Conservation (phyloP, 2,113 vertebrate species). For the Alosa alosa region DNA sequence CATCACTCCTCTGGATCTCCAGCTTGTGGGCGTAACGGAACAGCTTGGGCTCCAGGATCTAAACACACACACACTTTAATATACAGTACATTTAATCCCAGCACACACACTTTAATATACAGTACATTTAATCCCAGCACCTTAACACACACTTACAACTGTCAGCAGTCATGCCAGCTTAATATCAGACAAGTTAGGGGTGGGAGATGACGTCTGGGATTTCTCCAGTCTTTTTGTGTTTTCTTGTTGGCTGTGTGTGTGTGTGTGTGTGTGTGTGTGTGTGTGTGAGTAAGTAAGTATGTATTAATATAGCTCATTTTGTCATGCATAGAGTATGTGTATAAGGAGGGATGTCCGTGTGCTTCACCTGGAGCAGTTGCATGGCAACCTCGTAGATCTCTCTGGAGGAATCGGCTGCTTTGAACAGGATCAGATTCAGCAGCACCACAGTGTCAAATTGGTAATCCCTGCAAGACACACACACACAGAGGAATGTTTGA, state of each 20-base stretch:
- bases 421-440: slow-evolving; percentile 97
- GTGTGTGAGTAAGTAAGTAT: neutral
- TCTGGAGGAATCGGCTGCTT: slow-evolving; percentile 94
- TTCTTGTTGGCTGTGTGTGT: neutral
- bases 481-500: neutral
- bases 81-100: no score
- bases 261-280: no score
- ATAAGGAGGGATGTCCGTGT: no score
- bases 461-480: slow-evolving; percentile 82
- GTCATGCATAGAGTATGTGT: neutral
- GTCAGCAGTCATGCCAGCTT: neutral
- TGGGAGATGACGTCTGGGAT: neutral
- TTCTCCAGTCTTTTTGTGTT: neutral
- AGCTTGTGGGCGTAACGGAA: slow-evolving; percentile 98
- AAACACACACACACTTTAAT: slow-evolving; percentile 16
- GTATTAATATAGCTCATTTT: no score
- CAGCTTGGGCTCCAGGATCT: slow-evolving; percentile 98
- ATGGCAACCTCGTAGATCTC: slow-evolving; percentile 97
- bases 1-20: slow-evolving; percentile 90
- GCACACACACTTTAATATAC: slow-evolving; percentile 5
- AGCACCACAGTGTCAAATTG: slow-evolving; percentile 98
- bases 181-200: neutral
- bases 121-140: neutral
- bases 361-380: slow-evolving; percentile 92
- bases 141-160: neutral